Evolutionary conservation across 2,113 vertebrate genomes (phyloP).

Genomic region (Toxotes chatareus): DNA sequence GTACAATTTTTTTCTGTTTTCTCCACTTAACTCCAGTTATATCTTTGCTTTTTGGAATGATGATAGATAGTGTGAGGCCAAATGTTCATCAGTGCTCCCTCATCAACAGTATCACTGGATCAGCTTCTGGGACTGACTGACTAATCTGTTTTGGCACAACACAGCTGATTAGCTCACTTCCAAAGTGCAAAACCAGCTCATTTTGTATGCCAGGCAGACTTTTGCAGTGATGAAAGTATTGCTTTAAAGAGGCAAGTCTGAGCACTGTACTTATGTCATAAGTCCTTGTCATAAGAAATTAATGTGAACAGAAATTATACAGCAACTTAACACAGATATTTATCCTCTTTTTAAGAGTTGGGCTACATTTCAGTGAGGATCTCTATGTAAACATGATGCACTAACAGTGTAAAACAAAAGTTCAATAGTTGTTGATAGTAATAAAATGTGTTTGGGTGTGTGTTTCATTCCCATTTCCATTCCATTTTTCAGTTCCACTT

Average conservation of each 20-base stretch:
- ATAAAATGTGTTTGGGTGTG: too few species aligned
- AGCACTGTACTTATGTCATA: background rate
- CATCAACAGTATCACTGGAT: background rate
- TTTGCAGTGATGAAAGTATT: conserved; percentile 26
- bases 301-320: background rate
- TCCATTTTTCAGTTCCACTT: background rate
- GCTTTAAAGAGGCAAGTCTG: conserved; percentile 17
- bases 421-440: background rate
- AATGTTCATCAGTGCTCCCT: background rate
- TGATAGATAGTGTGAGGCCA: conserved; percentile 12
- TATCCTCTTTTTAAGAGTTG: background rate
- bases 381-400: too few species aligned
- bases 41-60: background rate
- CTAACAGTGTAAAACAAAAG: too few species aligned
- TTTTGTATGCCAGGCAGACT: conserved; percentile 1
- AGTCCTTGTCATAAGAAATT: background rate
- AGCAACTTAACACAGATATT: too few species aligned
- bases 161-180: conserved; percentile 5
- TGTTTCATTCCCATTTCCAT: too few species aligned
- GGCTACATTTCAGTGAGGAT: background rate
- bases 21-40: background rate
- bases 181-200: conserved; percentile 16
- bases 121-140: conserved; percentile 8
- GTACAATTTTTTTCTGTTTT: background rate
- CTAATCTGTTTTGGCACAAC: conserved; percentile 29